A percentile compares a stretch with the other conserved stretches of the same genome.
phyloP scores from a whole-genome alignment of 2,888 invertebrate genomes.

The Cloeon dipterum region DNA sequence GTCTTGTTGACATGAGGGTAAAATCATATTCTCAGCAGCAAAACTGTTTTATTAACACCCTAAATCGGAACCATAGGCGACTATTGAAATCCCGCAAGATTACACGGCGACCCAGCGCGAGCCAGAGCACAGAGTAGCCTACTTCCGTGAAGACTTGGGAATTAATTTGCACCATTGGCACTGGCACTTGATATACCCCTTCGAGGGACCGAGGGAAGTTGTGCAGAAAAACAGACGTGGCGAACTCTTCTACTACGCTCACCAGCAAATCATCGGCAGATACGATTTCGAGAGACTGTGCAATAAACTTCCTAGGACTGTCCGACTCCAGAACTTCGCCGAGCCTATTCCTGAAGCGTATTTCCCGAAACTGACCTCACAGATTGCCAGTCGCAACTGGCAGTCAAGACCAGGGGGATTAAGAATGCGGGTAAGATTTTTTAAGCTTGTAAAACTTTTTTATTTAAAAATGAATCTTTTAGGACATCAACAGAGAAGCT shows the following conservation, averaged over 20 bases:
- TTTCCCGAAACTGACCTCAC: conserved; percentile 14
- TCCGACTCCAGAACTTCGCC: conserved; percentile 11
- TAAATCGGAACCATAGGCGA: no score
- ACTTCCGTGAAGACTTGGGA: conserved; percentile 68
- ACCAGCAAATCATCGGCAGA: conserved; percentile 36
- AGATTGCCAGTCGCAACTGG: conserved; percentile 47
- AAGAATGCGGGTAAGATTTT: conserved; percentile 6
- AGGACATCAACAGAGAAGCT: conserved; percentile 12
- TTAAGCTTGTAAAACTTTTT: background rate
- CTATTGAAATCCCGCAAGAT: conserved; percentile 43
- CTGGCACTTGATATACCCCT: conserved; percentile 75
- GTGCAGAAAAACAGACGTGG: conserved; percentile 55
- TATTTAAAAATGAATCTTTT: background rate
- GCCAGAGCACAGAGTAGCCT: conserved; percentile 56
- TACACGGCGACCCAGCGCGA: conserved; percentile 52
- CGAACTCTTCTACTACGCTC: conserved; percentile 62
- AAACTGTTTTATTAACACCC: no score
- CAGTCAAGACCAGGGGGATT: conserved; percentile 30
- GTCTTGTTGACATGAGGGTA: background rate
- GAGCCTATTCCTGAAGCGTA: conserved; percentile 14
- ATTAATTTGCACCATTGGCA: conserved; percentile 81
- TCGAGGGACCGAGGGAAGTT: conserved; percentile 34
- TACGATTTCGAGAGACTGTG: conserved; percentile 20
- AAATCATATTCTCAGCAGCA: background rate
- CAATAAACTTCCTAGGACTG: conserved; percentile 12